phyloP scores from a whole-genome alignment of 2,797 vertebrate genomes.

The Buphagus erythrorhynchus region DNA sequence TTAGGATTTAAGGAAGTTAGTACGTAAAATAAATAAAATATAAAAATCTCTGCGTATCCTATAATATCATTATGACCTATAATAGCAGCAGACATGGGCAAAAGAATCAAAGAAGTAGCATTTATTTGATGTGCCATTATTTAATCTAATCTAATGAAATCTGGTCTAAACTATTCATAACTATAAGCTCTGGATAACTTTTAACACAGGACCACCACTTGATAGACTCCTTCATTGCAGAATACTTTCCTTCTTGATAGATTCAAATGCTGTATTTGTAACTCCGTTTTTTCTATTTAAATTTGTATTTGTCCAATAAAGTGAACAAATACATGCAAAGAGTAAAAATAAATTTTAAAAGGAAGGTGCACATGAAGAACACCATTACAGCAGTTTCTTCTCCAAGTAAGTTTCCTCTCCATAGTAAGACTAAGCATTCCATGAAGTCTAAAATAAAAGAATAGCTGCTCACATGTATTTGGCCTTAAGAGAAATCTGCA shows the following conservation, averaged over 20 bases:
- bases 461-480: background rate
- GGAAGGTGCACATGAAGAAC: background rate
- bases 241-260: background rate
- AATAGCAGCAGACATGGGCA: background rate
- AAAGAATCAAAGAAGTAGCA: background rate
- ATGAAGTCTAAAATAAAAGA: background rate
- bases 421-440: background rate
- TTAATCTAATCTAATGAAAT: background rate
- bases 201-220: background rate
- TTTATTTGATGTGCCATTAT: background rate
- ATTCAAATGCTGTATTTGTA: background rate
- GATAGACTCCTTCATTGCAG: background rate
- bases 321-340: background rate
- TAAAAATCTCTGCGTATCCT: background rate
- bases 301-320: background rate
- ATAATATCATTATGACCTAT: background rate
- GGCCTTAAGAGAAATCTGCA: background rate
- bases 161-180: background rate
- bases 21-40: background rate
- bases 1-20: background rate
- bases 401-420: background rate
- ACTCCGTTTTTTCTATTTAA: background rate
- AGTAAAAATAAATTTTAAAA: background rate
- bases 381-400: background rate
- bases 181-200: background rate